Evolutionary conservation across 2,888 invertebrate species (phyloP), one percentile per base, ranked within the genome.

Genomic region (Diaprepes abbreviatus): DNA sequence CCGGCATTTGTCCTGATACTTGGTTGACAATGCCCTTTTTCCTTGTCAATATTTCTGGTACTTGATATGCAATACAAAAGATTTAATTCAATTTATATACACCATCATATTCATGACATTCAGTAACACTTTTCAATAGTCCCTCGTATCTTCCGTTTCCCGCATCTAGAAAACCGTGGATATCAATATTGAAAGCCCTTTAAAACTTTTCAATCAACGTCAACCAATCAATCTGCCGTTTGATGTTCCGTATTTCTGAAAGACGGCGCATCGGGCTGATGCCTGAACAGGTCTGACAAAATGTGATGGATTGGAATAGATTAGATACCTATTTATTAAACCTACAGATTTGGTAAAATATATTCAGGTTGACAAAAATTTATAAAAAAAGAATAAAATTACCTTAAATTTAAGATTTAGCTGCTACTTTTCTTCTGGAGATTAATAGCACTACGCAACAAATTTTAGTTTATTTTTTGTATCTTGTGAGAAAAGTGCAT

Each of bases 221-320:
- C 83, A 78, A 76, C 80, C 79, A 81, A 83, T 83, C 82, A 82
- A 83, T 82, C 82, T 76, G 81, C 78, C 75, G 76, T 81, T 79
- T 81, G 80, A 81, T 79, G 81, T 76, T 80, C 77, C 79, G 80
- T 81, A 79, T 77, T 78, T 75, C 77, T 77, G 74, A 75, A 68
- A 75, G 74, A 76, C 72, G 74, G 72, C 72, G 72, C 73, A 66
- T 66, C 73, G 75, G 74, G 76, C 76, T 79, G 55, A 60, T 43
- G 62, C 74, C 75, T 75, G 78, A 75, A 78, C 79, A 79, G 77
- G 78, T 78, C 81, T 81, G 82, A 82, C 83, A 82, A 82, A 79
- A 57, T 81, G 79, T 83, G 83, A 83, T 83, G 81, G 83, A 83
- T 83, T 79, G 79, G 77, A 77, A 79, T 80, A 77, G 81, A 82